phyloP scores from a whole-genome alignment of 2,797 vertebrate genomes.

The Bovichtus diacanthus region DNA sequence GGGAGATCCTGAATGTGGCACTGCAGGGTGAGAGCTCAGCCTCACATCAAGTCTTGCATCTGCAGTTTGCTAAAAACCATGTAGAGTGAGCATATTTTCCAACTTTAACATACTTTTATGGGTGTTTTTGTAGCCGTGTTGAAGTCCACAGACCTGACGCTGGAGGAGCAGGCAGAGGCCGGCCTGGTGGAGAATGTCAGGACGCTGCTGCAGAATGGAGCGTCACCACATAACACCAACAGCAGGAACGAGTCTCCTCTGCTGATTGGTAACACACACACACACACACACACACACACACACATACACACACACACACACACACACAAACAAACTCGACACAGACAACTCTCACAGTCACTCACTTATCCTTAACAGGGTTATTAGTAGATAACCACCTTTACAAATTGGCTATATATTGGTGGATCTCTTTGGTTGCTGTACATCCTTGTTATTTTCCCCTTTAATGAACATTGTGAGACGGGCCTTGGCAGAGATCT shows the following conservation, averaged over 20 bases:
- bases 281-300: background rate
- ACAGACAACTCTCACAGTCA: background rate
- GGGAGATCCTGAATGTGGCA: slow-evolving; percentile 82
- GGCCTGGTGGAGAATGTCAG: slow-evolving; percentile 82
- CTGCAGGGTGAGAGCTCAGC: slow-evolving; percentile 85
- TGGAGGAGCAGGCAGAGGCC: slow-evolving; percentile 87
- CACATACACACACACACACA: background rate
- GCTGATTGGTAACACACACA: slow-evolving; percentile 83
- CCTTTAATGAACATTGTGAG: no score
- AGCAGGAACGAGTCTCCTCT: slow-evolving; percentile 88
- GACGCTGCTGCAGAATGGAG: slow-evolving; percentile 84
- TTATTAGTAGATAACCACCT: background rate
- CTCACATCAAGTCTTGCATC: no score
- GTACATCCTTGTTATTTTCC: background rate
- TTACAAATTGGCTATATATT: background rate
- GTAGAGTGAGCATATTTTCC: no score
- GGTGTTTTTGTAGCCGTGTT: slow-evolving; percentile 23
- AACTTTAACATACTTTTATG: background rate
- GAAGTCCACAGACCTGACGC: slow-evolving; percentile 81
- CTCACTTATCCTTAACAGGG: background rate
- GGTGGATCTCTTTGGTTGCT: background rate
- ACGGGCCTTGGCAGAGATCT: no score
- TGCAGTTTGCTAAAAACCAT: background rate
- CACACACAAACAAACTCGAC: background rate
- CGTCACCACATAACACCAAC: slow-evolving; percentile 89